Percentiles rank a stretch among this genome's conserved stretches.
phyloP scores from a whole-genome alignment of 2,113 vertebrate genomes.

The Stomatorhinus ivindoensis region DNA sequence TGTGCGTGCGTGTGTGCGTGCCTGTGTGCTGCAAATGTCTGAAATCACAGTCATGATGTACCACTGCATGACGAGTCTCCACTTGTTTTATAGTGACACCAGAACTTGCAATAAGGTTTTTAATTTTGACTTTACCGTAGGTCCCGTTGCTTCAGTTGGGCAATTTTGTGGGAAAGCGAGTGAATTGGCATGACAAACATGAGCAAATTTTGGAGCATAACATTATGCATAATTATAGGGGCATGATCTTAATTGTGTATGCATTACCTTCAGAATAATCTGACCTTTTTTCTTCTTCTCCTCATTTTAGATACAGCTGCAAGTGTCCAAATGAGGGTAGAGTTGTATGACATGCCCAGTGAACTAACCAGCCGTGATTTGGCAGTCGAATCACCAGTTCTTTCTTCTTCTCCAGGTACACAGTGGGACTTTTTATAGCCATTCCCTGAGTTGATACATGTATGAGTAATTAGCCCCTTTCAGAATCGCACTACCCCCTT shows the following conservation, averaged over 20 bases:
- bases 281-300: background rate
- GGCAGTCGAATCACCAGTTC: background rate
- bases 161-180: background rate
- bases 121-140: background rate
- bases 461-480: background rate
- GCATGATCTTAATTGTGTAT: background rate
- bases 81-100: background rate
- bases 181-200: background rate
- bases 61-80: background rate
- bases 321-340: slow-evolving; percentile 9
- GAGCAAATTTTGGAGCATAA: background rate
- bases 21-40: background rate
- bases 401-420: slow-evolving; percentile 4
- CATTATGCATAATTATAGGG: background rate
- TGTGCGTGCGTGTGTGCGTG: background rate
- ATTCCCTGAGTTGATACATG: background rate
- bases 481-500: background rate
- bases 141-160: background rate
- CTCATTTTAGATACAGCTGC: background rate
- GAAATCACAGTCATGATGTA: background rate
- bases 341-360: background rate
- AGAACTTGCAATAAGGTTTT: background rate
- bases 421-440: background rate
- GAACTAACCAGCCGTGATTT: background rate
- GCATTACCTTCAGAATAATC: background rate